Conservation (phyloP, 2,113 vertebrate genomes). For the Gobio gobio region DNA sequence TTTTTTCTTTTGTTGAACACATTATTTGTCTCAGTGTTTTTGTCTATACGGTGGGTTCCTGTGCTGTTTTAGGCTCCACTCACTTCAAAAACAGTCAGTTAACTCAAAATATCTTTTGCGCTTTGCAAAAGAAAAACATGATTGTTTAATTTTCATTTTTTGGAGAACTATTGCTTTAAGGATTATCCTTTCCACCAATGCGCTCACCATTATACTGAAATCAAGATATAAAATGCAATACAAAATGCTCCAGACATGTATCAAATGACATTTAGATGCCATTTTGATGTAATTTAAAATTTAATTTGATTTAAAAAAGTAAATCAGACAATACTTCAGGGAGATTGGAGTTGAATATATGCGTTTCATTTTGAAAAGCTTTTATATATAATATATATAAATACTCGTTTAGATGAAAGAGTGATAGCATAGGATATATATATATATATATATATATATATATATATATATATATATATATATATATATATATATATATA, state of each 20-base stretch:
- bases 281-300: background rate
- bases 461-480: background rate
- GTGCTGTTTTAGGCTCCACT: background rate
- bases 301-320: background rate
- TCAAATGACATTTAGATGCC: background rate
- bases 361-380: background rate
- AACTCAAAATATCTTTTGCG: background rate
- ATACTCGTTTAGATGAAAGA: background rate
- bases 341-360: background rate
- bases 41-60: too few species aligned
- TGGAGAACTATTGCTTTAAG: background rate
- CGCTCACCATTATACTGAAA: background rate
- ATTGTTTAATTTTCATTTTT: background rate
- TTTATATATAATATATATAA: slow-evolving; percentile 2
- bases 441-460: too few species aligned
- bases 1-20: background rate
- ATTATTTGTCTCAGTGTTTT: background rate
- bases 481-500: too few species aligned
- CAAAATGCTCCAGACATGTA: background rate
- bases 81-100: background rate
- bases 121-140: background rate
- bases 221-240: background rate
- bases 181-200: background rate
- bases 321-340: background rate
- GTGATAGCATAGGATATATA: too few species aligned